Conservation (phyloP, 2,888 invertebrate species). For the Heteropelma amictum region DNA sequence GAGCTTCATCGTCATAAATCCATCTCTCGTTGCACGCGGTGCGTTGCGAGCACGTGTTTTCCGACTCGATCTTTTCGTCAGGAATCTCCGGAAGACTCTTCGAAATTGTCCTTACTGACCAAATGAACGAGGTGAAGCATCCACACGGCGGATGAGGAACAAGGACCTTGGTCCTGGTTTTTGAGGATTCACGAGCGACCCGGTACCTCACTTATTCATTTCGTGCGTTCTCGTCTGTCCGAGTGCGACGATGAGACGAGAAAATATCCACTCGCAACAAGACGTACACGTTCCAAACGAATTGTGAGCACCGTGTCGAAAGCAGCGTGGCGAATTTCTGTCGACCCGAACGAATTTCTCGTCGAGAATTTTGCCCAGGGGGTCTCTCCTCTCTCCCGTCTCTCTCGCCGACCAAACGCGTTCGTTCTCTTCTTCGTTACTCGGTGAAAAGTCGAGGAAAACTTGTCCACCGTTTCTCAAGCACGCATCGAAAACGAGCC, state of each 20-base stretch:
- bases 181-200: constrained; percentile 11
- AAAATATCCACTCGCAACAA: neutral
- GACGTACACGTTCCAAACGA: neutral
- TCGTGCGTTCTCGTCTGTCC: neutral
- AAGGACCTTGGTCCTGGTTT: constrained; percentile 13
- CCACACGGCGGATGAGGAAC: neutral
- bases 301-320: constrained; percentile 64
- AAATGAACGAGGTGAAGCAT: neutral
- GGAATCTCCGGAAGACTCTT: no score
- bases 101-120: neutral
- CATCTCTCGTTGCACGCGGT: no score
- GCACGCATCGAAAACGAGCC: no score
- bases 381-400: constrained; percentile 24
- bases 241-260: constrained; percentile 31
- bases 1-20: no score
- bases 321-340: constrained; percentile 72
- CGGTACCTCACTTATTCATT: constrained; percentile 47
- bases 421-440: neutral
- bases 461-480: neutral
- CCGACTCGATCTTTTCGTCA: no score
- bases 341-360: constrained; percentile 72
- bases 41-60: no score
- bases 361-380: constrained; percentile 67
- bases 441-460: constrained; percentile 15
- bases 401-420: neutral